A percentile compares a stretch with the other conserved stretches of the same genome.
These are phyloP conservation scores for Euschistus heros DNA, from an alignment of 1,140 invertebrate genomes.

Conservation along the genomic window DNA sequence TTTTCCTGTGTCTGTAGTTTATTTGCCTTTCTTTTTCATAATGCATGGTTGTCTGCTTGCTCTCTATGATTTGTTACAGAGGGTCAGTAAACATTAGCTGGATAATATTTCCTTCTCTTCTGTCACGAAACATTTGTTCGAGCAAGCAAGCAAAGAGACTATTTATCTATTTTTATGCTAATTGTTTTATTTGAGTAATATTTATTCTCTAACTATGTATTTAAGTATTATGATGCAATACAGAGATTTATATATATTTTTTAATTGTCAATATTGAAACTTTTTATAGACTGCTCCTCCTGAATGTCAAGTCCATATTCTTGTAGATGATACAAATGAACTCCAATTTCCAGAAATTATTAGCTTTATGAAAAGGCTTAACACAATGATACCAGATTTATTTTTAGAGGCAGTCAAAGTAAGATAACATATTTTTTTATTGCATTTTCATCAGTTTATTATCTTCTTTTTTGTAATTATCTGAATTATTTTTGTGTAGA, in stretches of 20 bases:
- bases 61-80: no score
- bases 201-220: not conserved
- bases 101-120: no score
- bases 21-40: no score
- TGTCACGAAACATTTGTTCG: no score
- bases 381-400: slow-evolving; percentile 9
- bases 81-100: no score
- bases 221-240: not conserved
- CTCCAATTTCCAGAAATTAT: slow-evolving; percentile 22
- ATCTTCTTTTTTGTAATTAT: not conserved
- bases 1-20: no score
- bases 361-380: slow-evolving; percentile 22
- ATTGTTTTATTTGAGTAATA: not conserved
- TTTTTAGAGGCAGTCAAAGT: slow-evolving; percentile 8
- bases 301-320: slow-evolving; percentile 24
- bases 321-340: slow-evolving; percentile 19
- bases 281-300: not conserved
- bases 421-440: not conserved
- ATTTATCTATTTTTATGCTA: no score
- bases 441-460: not conserved
- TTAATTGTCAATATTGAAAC: not conserved
- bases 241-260: not conserved
- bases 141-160: no score
- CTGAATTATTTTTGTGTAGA: slow-evolving; percentile 1
- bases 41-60: no score